A percentile compares a stretch with the other conserved stretches of the same genome.
These are phyloP conservation scores for Dendrophyllia cribrosa DNA, from an alignment of 64 coral and sea anemone species.

Conservation along the genomic window DNA sequence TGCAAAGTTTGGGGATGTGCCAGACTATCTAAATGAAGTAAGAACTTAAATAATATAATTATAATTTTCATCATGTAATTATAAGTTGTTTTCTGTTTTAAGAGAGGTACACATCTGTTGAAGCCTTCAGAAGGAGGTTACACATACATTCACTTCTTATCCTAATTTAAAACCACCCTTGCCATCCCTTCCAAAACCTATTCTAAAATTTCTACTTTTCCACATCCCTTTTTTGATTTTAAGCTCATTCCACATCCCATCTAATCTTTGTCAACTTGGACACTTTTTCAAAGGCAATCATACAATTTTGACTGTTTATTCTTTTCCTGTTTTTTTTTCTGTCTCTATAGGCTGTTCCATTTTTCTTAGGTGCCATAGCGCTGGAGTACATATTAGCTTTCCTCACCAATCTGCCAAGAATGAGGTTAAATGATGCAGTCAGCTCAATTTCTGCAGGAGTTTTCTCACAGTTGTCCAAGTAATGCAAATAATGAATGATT, in stretches of 20 bases:
- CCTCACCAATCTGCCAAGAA: constrained; percentile 30
- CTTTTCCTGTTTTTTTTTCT: neutral
- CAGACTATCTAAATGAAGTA: constrained; percentile 78
- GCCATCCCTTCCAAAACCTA: no score
- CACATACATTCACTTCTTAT: no score
- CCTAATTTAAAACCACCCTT: no score
- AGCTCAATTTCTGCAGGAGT: constrained; percentile 69
- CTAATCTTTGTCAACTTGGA: neutral
- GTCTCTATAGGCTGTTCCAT: constrained; percentile 66
- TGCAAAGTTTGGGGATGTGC: constrained; percentile 40
- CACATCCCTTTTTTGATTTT: no score
- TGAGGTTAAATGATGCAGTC: constrained; percentile 75
- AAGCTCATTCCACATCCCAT: no score
- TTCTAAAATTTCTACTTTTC: no score
- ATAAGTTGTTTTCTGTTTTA: no score
- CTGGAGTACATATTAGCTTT: constrained; percentile 69
- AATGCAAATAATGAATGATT: neutral
- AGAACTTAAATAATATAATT: neutral
- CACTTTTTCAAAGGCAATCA: neutral
- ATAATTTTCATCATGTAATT: no score
- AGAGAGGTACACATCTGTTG: no score
- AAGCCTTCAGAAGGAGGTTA: no score
- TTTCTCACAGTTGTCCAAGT: constrained; percentile 74
- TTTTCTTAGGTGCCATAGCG: constrained; percentile 48
- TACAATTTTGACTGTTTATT: neutral